Conservation (phyloP, 2,888 invertebrate genomes). For the Pterostichus niger region DNA sequence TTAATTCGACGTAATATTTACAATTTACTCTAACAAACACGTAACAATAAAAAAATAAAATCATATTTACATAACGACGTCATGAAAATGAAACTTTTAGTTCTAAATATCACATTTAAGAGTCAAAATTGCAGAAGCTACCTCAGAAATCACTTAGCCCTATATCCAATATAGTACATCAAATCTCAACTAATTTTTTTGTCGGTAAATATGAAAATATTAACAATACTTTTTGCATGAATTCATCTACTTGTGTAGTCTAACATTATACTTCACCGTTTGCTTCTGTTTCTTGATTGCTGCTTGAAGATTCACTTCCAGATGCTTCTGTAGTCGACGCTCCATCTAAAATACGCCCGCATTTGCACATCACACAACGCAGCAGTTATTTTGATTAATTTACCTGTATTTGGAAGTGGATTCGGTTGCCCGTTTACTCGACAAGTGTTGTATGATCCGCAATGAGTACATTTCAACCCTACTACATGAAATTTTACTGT, state of each 20-base stretch:
- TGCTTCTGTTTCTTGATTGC: slow-evolving; percentile 14
- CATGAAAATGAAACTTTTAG: neutral
- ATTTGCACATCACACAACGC: neutral
- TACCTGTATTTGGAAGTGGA: slow-evolving; percentile 67
- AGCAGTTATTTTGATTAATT: neutral
- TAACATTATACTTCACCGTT: slow-evolving; percentile 27
- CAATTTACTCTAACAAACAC: slow-evolving; percentile 1
- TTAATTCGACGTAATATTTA: slow-evolving; percentile 25
- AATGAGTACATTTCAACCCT: slow-evolving; percentile 90
- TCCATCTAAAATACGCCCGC: slow-evolving; percentile 8
- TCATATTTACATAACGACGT: slow-evolving; percentile 6
- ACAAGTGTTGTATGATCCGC: slow-evolving; percentile 95
- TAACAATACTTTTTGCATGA: slow-evolving; percentile 37
- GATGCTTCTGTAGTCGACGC: slow-evolving; percentile 44
- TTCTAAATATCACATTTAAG: slow-evolving; percentile 26
- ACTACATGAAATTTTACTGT: slow-evolving; percentile 92
- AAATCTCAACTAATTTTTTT: slow-evolving; percentile 4
- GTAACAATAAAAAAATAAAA: slow-evolving; percentile 1
- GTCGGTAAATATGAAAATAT: slow-evolving; percentile 15
- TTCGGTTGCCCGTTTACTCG: slow-evolving; percentile 83
- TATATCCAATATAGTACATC: neutral
- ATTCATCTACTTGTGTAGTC: slow-evolving; percentile 24
- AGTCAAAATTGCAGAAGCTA: slow-evolving; percentile 41
- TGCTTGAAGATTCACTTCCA: slow-evolving; percentile 45
- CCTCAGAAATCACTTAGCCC: slow-evolving; percentile 3